Evolutionary conservation across 2,113 vertebrate species (phyloP).

Genomic region (Halichoerus grypus): DNA sequence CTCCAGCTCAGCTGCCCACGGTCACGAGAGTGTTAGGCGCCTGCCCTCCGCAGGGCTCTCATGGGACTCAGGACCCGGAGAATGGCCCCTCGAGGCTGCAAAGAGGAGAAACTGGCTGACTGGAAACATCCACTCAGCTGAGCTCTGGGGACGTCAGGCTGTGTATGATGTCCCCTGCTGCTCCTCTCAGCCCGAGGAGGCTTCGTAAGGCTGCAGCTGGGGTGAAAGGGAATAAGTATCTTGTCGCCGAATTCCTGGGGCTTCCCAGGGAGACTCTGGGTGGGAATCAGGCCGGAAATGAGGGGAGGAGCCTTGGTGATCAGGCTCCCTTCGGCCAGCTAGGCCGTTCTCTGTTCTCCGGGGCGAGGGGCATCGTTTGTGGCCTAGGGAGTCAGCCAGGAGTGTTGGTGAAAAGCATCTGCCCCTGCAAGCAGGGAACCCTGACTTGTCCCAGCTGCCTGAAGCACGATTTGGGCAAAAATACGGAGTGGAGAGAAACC

Average conservation of each 20-base stretch:
- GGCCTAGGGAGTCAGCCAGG: not conserved
- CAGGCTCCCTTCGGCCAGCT: not conserved
- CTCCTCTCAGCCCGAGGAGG: not conserved
- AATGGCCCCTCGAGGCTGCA: too few relatives aligned
- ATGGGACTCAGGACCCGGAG: rapidly evolving
- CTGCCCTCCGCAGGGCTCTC: not conserved
- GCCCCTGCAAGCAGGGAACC: rapidly evolving
- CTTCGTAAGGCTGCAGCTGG: not conserved
- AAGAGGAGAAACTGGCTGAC: not conserved
- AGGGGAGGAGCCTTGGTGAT: rapidly evolving
- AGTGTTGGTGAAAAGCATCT: not conserved
- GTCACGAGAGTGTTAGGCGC: not conserved
- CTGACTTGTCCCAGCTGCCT: not conserved
- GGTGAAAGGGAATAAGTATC: rapidly evolving
- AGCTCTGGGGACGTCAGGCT: not conserved
- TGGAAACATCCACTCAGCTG: rapidly evolving
- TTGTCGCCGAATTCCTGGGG: rapidly evolving
- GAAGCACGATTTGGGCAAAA: not conserved
- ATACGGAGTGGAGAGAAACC: not conserved
- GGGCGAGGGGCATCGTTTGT: not conserved
- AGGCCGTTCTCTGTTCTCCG: not conserved
- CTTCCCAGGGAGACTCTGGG: rapidly evolving
- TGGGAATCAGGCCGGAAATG: not conserved
- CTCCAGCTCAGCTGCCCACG: not conserved
- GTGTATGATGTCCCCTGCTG: not conserved